A percentile compares a stretch with the other conserved stretches of the same genome.
Conservation (phyloP, 2,888 invertebrate genomes). For the Megastigmus dorsalis region DNA sequence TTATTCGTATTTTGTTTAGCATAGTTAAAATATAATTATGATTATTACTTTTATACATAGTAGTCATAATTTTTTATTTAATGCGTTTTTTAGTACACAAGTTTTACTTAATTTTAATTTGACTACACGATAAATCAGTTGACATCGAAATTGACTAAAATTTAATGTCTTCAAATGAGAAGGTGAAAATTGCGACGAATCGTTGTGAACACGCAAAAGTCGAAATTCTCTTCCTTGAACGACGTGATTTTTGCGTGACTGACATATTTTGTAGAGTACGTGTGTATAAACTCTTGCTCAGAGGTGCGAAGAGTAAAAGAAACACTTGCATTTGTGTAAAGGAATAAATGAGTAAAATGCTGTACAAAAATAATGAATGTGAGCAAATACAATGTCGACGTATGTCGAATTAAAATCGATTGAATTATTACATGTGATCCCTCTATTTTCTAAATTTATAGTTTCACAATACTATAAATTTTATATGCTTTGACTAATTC, state of each 20-base stretch:
- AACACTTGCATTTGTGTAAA: conserved; percentile 16
- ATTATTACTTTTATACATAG: too few relatives aligned
- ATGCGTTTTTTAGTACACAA: too few relatives aligned
- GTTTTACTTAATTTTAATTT: not conserved
- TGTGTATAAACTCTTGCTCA: conserved; percentile 9
- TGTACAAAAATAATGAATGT: conserved; percentile 49
- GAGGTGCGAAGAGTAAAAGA: not conserved
- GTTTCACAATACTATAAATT: too few relatives aligned
- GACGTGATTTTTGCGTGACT: conserved; percentile 8
- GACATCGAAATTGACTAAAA: too few relatives aligned
- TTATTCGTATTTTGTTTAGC: too few relatives aligned
- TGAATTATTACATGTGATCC: not conserved
- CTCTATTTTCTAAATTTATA: not conserved
- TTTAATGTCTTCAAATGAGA: too few relatives aligned
- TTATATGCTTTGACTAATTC: too few relatives aligned
- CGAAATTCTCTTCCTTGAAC: not conserved
- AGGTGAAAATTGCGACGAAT: conserved; percentile 2
- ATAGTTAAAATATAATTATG: too few relatives aligned
- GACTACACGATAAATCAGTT: too few relatives aligned
- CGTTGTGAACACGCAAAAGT: conserved; percentile 5
- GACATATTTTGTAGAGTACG: conserved; percentile 39
- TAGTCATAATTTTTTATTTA: too few relatives aligned
- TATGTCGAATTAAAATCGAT: conserved; percentile 20
- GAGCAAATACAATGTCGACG: conserved; percentile 38
- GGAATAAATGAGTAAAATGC: not conserved